These are phyloP conservation scores for Eufriesea mexicana DNA, from an alignment of 1,140 invertebrate genomes.

Conservation along the genomic window DNA sequence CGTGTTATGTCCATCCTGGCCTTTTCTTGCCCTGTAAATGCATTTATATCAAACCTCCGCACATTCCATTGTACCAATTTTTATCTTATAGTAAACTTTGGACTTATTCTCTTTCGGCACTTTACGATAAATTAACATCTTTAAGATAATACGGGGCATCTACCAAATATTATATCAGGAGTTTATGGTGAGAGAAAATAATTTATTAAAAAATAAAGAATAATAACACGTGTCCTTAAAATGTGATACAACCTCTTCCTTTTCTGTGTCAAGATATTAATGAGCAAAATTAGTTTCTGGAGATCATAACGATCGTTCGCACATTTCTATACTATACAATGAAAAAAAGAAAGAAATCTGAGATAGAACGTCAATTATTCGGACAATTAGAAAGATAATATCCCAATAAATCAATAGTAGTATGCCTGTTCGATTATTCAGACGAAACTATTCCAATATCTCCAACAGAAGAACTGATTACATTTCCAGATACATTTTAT, in stretches of 20 bases:
- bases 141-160: too few species aligned
- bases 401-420: background rate
- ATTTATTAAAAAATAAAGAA: too few species aligned
- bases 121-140: background rate
- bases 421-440: background rate
- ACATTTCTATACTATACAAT: background rate
- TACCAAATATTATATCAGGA: background rate
- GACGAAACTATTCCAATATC: background rate
- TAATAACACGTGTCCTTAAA: too few species aligned
- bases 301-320: background rate
- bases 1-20: slow-evolving; percentile 85
- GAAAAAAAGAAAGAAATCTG: background rate
- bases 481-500: background rate
- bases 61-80: background rate
- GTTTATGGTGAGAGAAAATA: too few species aligned
- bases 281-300: background rate
- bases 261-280: background rate
- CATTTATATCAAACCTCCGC: background rate
- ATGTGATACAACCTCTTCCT: too few species aligned
- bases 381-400: background rate
- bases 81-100: background rate
- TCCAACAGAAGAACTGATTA: background rate
- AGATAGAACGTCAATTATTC: background rate
- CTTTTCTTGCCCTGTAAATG: slow-evolving; percentile 83
- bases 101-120: background rate